A percentile compares a stretch with the other conserved stretches of the same genome.
These are phyloP conservation scores for Poeciliopsis prolifica DNA, from an alignment of 2,113 vertebrate species.

Conservation along the genomic window DNA sequence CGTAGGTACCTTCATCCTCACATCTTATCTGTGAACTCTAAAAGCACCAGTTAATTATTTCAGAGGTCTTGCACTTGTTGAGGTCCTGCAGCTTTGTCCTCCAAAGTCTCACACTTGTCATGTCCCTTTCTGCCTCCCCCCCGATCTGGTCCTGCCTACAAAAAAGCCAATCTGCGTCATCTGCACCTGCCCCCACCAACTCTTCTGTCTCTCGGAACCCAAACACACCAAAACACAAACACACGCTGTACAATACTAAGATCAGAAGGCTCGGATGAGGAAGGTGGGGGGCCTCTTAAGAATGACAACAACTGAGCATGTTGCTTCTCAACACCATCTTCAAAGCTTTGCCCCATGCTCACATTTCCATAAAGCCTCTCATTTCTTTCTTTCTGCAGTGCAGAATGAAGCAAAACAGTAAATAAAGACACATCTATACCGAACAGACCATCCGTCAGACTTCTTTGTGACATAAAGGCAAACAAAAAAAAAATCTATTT, in stretches of 20 bases:
- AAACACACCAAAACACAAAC: constrained; percentile 40
- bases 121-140: constrained; percentile 50
- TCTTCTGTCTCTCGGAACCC: constrained; percentile 64
- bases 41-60: constrained; percentile 10
- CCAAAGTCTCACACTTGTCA: constrained; percentile 49
- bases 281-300: constrained; percentile 54
- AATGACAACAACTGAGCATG: constrained; percentile 70
- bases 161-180: constrained; percentile 71
- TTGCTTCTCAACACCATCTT: constrained; percentile 45
- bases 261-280: constrained; percentile 36
- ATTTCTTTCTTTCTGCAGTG: constrained; percentile 37
- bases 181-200: constrained; percentile 78
- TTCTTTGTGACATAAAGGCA: not conserved
- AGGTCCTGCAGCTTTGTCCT: constrained; percentile 27
- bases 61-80: constrained; percentile 35
- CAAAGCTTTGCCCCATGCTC: constrained; percentile 35
- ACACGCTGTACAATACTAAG: constrained; percentile 26
- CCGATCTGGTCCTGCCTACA: constrained; percentile 59
- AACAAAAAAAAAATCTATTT: not conserved
- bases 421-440: constrained; percentile 3
- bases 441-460: not conserved
- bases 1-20: constrained; percentile 32
- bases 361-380: constrained; percentile 36
- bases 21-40: constrained; percentile 17
- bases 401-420: constrained; percentile 44